Conservation (phyloP, 2,797 vertebrate genomes). For the Phalanger gymnotis region DNA sequence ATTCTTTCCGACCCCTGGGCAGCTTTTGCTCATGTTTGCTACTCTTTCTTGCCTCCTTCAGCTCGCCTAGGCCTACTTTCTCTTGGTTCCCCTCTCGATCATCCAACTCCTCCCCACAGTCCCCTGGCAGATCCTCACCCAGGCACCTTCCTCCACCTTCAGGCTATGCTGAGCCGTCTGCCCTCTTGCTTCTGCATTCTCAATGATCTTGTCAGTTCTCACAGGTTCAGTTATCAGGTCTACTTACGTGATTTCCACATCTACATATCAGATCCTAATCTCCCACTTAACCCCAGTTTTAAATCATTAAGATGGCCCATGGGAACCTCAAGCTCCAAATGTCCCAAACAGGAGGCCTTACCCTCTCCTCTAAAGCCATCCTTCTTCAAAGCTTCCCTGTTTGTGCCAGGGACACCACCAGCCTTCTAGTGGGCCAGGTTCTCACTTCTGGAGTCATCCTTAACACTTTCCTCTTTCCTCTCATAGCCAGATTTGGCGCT, state of each 20-base stretch:
- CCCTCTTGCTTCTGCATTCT: neutral
- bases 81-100: neutral
- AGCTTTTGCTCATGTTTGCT: neutral
- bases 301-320: neutral
- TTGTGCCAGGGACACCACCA: neutral
- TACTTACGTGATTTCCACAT: neutral
- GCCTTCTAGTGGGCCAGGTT: neutral
- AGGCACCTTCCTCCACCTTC: neutral
- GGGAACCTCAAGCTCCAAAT: neutral
- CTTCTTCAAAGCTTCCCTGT: neutral
- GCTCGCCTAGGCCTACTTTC: neutral
- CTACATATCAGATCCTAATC: neutral
- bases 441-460: neutral
- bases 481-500: neutral
- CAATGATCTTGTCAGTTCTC: neutral
- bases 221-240: neutral
- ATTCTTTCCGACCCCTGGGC: neutral
- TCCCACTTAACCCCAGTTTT: neutral
- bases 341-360: neutral
- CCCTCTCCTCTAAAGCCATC: neutral
- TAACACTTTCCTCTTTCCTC: neutral
- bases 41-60: neutral
- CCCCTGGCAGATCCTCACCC: neutral
- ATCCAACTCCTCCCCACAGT: neutral
- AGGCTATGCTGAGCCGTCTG: neutral